phyloP scores from a whole-genome alignment of 2,797 vertebrate genomes.

The Melanotaenia maccullochi region DNA sequence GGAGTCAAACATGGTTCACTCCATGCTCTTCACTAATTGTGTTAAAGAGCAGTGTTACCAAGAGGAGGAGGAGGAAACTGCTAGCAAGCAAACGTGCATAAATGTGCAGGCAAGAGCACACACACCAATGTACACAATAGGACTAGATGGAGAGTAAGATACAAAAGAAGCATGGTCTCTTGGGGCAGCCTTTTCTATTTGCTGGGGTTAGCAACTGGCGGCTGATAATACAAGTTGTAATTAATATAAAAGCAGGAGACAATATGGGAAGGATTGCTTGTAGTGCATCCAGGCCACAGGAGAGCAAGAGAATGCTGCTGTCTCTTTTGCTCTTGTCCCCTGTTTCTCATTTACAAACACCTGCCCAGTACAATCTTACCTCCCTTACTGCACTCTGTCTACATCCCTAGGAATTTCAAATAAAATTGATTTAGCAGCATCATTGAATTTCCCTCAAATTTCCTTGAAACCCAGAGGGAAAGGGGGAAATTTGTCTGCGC shows the following conservation, averaged over 20 bases:
- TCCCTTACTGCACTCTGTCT: conserved; percentile 74
- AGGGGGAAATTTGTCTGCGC: conserved; percentile 58
- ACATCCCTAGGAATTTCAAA: conserved; percentile 86
- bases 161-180: conserved; percentile 91
- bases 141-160: conserved; percentile 92
- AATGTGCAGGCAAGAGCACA: conserved; percentile 40
- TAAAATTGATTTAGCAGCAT: conserved; percentile 88
- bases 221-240: conserved; percentile 99
- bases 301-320: conserved; percentile 81
- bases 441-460: conserved; percentile 89
- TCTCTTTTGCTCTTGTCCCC: conserved; percentile 79
- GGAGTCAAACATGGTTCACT: conserved; percentile 90
- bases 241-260: conserved; percentile 99
- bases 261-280: conserved; percentile 89
- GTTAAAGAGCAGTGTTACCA: conserved; percentile 94
- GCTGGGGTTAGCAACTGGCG: conserved; percentile 92
- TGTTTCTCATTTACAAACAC: conserved; percentile 91
- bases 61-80: conserved; percentile 78
- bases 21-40: conserved; percentile 93
- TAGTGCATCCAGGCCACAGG: conserved; percentile 88
- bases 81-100: conserved; percentile 65
- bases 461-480: conserved; percentile 77
- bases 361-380: conserved; percentile 84
- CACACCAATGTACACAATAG: conserved; percentile 82
- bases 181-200: conserved; percentile 94